A percentile compares a stretch with the other conserved stretches of the same genome.
Evolutionary conservation across 2,113 vertebrate species (phyloP).

Genomic region (Alethe diademata): DNA sequence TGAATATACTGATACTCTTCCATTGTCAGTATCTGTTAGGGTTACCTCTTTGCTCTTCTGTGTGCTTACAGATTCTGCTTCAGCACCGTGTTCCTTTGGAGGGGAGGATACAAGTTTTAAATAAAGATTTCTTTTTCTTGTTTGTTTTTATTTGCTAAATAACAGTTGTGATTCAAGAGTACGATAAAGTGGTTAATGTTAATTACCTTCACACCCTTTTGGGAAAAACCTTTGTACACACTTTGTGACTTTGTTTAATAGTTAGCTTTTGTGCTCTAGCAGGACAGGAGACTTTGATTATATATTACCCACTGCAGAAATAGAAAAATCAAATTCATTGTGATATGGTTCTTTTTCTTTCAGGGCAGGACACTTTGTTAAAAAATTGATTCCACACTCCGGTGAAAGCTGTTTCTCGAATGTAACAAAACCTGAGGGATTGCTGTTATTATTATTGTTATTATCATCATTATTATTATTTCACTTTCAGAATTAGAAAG

Average conservation of each 20-base stretch:
- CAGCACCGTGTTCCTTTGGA: neutral
- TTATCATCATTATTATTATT: neutral
- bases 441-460: fast-evolving
- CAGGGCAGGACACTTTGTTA: neutral
- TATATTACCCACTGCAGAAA: neutral
- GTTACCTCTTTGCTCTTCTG: neutral
- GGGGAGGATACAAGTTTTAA: neutral
- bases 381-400: neutral
- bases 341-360: neutral
- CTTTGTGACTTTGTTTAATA: neutral
- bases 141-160: neutral
- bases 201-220: neutral
- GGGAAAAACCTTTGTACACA: fast-evolving
- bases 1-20: neutral
- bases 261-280: neutral
- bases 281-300: neutral
- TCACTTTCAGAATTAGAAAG: neutral
- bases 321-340: neutral
- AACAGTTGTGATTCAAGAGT: neutral
- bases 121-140: neutral
- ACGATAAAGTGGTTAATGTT: neutral
- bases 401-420: neutral
- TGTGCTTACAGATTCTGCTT: neutral
- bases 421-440: neutral
- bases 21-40: neutral